A percentile compares a stretch with the other conserved stretches of the same genome.
Evolutionary conservation across 2,113 vertebrate genomes (phyloP).

Genomic region (Leucopsar rothschildi): DNA sequence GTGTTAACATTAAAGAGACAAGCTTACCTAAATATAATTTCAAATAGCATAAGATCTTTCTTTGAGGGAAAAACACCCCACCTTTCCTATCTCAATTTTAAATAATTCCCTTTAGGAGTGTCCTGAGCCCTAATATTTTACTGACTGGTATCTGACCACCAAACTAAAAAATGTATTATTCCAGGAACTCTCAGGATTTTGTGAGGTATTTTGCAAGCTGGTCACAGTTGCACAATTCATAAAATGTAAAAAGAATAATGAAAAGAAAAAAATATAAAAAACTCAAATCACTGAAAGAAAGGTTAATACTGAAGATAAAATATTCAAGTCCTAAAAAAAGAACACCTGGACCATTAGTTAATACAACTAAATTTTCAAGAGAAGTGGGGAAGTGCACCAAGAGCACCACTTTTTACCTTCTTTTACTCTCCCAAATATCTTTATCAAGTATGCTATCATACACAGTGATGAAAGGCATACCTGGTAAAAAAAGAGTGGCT

Average conservation of each 20-base stretch:
- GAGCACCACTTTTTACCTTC: background rate
- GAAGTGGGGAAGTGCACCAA: background rate
- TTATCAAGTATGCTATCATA: background rate
- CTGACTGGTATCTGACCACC: background rate
- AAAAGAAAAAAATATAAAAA: background rate
- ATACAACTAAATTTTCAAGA: background rate
- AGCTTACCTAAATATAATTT: background rate
- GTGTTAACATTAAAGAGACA: background rate
- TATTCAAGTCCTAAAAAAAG: background rate
- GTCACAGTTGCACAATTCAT: background rate
- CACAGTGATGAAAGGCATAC: background rate
- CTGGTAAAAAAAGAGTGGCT: background rate
- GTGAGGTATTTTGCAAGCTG: background rate
- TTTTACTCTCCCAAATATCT: background rate
- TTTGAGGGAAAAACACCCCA: background rate
- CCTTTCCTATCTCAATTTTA: background rate
- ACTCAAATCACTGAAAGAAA: background rate
- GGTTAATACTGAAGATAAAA: background rate
- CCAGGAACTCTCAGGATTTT: background rate
- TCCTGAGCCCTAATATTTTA: background rate
- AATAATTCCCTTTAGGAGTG: background rate
- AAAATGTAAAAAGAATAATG: no score
- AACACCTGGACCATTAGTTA: background rate
- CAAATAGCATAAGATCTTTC: background rate
- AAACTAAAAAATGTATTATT: background rate